Evolutionary conservation across 2,113 vertebrate genomes (phyloP).

Genomic region (Archocentrus centrarchus): DNA sequence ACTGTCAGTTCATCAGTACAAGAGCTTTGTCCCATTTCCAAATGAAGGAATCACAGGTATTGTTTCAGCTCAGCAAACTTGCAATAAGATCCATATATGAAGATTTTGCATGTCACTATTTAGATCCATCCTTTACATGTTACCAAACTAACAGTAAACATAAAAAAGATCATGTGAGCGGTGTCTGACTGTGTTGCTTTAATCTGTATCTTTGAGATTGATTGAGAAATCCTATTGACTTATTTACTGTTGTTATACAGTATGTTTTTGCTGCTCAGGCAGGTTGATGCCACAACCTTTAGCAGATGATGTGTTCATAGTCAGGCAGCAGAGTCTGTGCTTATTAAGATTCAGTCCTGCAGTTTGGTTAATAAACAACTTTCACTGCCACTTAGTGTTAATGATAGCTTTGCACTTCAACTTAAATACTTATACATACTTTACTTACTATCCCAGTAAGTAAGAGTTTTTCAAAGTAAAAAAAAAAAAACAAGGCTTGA

Average conservation of each 20-base stretch:
- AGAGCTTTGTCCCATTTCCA: no score
- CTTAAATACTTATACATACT: not conserved
- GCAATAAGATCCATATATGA: no score
- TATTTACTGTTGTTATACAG: no score
- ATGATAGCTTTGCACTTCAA: not conserved
- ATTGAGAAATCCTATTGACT: no score
- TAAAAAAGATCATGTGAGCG: no score
- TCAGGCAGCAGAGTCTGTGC: not conserved
- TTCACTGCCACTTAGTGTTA: not conserved
- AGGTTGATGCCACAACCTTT: not conserved
- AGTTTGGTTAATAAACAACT: not conserved
- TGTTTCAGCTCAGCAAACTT: no score
- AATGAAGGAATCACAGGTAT: no score
- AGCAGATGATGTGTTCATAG: not conserved
- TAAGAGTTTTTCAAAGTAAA: not conserved
- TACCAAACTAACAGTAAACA: not conserved
- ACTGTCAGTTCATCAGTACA: no score
- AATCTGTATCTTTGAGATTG: no score
- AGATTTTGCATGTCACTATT: no score
- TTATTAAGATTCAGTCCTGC: not conserved
- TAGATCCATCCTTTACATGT: no score
- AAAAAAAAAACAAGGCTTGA: not conserved
- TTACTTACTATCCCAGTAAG: not conserved
- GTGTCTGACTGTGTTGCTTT: no score
- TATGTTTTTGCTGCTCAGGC: not conserved